Base-by-base conservation (phyloP, 2,797 vertebrate species). In the Lepidocolaptes lacrymiger region DNA sequence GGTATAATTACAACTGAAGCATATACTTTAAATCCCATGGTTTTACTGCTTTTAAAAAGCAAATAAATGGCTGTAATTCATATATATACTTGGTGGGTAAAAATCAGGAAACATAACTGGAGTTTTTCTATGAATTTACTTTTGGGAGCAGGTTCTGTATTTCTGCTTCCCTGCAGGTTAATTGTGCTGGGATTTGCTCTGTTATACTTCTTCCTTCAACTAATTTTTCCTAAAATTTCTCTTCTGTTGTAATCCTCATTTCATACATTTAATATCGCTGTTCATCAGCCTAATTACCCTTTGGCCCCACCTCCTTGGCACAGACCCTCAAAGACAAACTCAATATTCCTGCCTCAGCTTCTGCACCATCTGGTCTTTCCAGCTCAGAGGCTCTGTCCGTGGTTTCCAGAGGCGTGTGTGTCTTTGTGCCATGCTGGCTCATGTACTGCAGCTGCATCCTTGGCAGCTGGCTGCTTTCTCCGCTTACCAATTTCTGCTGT, bases 211-310 rank as follows among this genome's bases (percentile, higher is more conserved):
- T 78, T 22, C 30, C n/a, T 91, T 83, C 52, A 54, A 37, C 22
- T 51, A 43, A 32, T 58, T 75, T 51, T 91, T 24, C 66, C 62
- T 62, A 48, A 26, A 36, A 46, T 44, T 88, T 88, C 78, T 89
- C n/a, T 88, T 86, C 6, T 5, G 30, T 17, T 30, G 9, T 51
- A 81, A 92, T 62, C 73, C 46, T 85, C 62, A 39, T 78, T 93
- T 91, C 22, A 49, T 78, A 26, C n/a, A 37, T 72, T 72, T 68
- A 43, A 24, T 75, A 55, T 84, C 7, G 6, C 27, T 74, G 37
- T 67, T 85, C 73, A 88, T 80, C 73, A 90, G 54, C 54, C 56
- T 91, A 78, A 89, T 95, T 95, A 68, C 79, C 51, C 74, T 90
- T 74, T 72, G 49, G 54, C 84, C 36, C 84, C 62, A 58, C 66